A percentile compares a stretch with the other conserved stretches of the same genome.
Conservation (phyloP, 2,113 vertebrate genomes). For the Hyla sarda region DNA sequence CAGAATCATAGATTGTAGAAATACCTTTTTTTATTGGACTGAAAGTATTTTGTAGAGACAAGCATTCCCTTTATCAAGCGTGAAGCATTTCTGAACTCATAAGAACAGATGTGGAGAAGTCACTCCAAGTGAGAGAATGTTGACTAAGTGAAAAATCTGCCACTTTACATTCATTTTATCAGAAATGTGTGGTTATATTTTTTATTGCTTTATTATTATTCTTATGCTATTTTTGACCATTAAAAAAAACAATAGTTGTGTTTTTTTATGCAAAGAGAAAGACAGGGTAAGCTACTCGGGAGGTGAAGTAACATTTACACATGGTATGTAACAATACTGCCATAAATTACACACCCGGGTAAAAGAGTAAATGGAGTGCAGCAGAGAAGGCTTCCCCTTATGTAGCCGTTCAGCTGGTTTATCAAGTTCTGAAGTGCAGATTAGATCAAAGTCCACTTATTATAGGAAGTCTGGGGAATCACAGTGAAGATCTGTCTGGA, state of each 20-base stretch:
- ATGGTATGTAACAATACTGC: conserved; percentile 15
- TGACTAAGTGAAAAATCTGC: background rate
- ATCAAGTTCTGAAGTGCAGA: background rate
- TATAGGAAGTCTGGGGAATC: background rate
- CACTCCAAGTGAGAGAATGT: too few species aligned
- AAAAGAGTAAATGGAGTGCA: background rate
- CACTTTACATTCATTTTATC: background rate
- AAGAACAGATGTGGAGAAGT: too few species aligned
- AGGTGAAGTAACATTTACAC: conserved; percentile 16
- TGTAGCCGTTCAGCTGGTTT: background rate
- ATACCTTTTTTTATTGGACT: too few species aligned
- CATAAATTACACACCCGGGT: conserved; percentile 33
- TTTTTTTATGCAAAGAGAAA: background rate
- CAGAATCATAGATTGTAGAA: too few species aligned
- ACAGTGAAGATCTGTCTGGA: background rate
- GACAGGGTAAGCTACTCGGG: background rate
- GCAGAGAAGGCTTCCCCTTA: background rate
- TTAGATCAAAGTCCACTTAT: conserved; percentile 1
- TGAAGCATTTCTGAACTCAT: too few species aligned
- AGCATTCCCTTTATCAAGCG: too few species aligned
- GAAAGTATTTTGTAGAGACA: too few species aligned
- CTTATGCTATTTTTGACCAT: background rate
- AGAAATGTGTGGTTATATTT: too few species aligned
- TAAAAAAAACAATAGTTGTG: background rate
- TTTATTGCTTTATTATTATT: too few species aligned